These are phyloP conservation scores for Callithrix jacchus DNA, from an alignment of 2,113 vertebrate species.

Conservation along the genomic window DNA sequence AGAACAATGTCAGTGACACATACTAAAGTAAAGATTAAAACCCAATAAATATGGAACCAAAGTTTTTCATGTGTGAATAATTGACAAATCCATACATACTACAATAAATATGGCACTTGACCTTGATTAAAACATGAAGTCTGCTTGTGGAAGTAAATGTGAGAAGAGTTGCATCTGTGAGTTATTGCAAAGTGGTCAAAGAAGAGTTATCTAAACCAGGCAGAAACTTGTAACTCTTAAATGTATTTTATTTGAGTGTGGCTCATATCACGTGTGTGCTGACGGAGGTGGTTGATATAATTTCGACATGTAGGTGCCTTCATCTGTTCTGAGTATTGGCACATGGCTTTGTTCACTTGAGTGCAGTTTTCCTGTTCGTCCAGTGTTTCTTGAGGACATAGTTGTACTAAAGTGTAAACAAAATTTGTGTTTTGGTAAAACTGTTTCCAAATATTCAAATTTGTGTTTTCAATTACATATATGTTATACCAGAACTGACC, in stretches of 20 bases:
- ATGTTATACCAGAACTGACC: not conserved
- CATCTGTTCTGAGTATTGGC: not conserved
- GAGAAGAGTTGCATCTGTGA: not conserved
- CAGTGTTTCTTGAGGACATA: not conserved
- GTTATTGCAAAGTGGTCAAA: not conserved
- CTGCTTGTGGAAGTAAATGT: not conserved
- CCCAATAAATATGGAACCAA: not conserved
- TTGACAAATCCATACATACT: not conserved
- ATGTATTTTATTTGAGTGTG: not conserved
- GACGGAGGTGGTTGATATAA: not conserved
- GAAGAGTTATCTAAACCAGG: not conserved
- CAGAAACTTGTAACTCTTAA: not conserved
- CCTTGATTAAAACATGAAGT: not conserved
- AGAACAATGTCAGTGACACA: not conserved
- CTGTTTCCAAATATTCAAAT: not conserved
- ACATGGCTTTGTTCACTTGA: not conserved
- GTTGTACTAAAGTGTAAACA: not conserved
- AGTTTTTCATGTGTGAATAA: not conserved
- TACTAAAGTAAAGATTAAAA: not conserved
- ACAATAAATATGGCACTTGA: not conserved
- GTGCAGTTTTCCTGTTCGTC: not conserved
- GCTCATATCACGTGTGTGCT: not conserved
- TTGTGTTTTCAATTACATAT: not conserved
- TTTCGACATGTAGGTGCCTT: not conserved
- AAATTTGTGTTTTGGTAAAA: not conserved